These are phyloP conservation scores for Poicephalus meyeri DNA, from an alignment of 2,113 vertebrate species.

Conservation along the genomic window DNA sequence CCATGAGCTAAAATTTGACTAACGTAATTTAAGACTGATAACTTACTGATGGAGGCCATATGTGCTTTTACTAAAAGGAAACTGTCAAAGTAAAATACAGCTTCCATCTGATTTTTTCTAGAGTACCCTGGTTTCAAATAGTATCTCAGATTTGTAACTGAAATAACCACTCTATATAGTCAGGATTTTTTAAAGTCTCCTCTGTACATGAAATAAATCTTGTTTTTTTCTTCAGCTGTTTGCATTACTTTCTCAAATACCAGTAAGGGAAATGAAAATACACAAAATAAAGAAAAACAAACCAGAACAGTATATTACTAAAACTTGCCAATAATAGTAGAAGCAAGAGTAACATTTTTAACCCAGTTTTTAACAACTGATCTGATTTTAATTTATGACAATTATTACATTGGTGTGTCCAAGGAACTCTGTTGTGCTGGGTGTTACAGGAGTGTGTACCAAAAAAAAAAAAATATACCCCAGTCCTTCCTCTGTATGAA, in stretches of 20 bases:
- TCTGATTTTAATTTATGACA: background rate
- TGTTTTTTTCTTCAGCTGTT: background rate
- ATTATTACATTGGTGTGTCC: background rate
- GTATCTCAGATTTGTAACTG: background rate
- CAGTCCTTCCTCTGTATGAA: background rate
- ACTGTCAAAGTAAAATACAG: background rate
- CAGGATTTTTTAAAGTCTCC: background rate
- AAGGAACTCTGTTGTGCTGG: background rate
- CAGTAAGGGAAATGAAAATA: background rate
- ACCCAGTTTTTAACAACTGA: background rate
- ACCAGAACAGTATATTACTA: background rate
- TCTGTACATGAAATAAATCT: background rate
- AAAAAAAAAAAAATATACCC: accelerated
- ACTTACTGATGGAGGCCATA: conserved; percentile 29
- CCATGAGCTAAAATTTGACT: background rate
- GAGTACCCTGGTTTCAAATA: background rate
- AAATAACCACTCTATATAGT: background rate
- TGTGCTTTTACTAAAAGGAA: conserved; percentile 9
- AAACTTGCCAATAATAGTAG: background rate
- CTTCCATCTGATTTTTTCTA: background rate
- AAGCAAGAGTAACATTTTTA: background rate
- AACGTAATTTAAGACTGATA: background rate
- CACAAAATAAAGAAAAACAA: background rate
- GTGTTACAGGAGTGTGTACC: background rate
- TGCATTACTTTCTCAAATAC: background rate